Conservation (phyloP, 2,888 invertebrate genomes). For the Drosophila subsilvestris region DNA sequence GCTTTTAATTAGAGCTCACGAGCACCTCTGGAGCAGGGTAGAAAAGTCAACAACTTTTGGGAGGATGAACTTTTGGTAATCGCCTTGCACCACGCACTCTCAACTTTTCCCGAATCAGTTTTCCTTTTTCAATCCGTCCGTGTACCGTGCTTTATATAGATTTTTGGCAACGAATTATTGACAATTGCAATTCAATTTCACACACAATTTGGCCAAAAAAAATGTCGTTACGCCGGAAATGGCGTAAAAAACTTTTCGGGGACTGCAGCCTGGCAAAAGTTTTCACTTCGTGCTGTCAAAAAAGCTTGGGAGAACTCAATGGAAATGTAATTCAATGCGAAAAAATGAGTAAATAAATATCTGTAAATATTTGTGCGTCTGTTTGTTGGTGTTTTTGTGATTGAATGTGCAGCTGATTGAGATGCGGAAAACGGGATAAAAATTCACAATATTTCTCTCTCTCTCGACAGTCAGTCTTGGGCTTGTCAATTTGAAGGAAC, state of each 20-base stretch:
- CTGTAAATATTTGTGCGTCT: conserved; percentile 55
- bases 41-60: conserved; percentile 30
- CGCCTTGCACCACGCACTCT: conserved; percentile 55
- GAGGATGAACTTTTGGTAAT: conserved; percentile 53
- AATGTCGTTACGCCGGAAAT: conserved; percentile 69
- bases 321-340: conserved; percentile 71
- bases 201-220: conserved; percentile 76
- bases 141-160: conserved; percentile 20
- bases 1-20: conserved; percentile 36
- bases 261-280: conserved; percentile 52
- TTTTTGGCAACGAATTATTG: conserved; percentile 75
- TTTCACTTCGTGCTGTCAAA: conserved; percentile 60
- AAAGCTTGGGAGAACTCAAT: conserved; percentile 37
- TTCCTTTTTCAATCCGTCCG: conserved; percentile 34
- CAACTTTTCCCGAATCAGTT: conserved; percentile 59
- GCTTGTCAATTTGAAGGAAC: conserved; percentile 32
- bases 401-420: conserved; percentile 71
- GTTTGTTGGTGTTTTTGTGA: conserved; percentile 50
- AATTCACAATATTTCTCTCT: background rate
- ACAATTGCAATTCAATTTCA: conserved; percentile 78
- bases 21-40: conserved; percentile 9
- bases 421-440: conserved; percentile 30
- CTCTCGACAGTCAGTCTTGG: conserved; percentile 26
- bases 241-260: conserved; percentile 58
- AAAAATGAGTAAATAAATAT: conserved; percentile 70